Base-by-base conservation (phyloP, 2,888 invertebrate genomes). In the Chrysolina americana region DNA sequence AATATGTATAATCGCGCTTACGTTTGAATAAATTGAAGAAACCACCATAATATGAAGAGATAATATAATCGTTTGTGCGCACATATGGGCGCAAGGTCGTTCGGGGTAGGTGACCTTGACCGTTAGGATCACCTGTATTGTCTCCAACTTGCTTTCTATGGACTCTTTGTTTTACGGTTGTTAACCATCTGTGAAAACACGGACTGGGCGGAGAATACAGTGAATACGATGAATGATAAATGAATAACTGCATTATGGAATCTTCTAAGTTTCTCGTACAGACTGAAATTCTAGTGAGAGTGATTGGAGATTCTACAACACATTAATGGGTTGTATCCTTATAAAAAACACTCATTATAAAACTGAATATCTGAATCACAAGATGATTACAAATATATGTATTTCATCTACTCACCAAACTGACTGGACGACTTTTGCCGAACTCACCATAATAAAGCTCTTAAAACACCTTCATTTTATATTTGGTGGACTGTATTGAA, bases 11-110 rank as follows among this genome's bases (percentile, higher is more conserved):
- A 53, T 53, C 10, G 6, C 11, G 21, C 21, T 13, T 53, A 53
- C 53, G 53, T 53, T 53, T 53, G 1, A 53, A 53, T 53, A 53
- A 53, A 53, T 53, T 53, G 53, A 53, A 53, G 53, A 53, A 21
- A 53, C 53, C 21, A 10, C 53, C 53, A 21, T 53, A 21, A 21
- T 53, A 19, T 2, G 53, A 21, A 53, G 10, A 19, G 53, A 68
- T 64, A 59, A 59, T 36, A 17, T 5, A 59, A 59, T 28, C 59
- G 17, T 59, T 23, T 17, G 19, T 41, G 28, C 41, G 21, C 44
- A 71, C 68, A 48, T 64, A 64, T 64, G 73, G 73, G 28, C 64
- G 19, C 69, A 73, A 73, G 73, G 73, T 69, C 73, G 65, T 36
- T 44, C 17, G 10, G 56, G 19, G 56, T 64, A 56, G 11, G 71